Conservation (phyloP, 1,140 invertebrate species). For the Delia radicum region DNA sequence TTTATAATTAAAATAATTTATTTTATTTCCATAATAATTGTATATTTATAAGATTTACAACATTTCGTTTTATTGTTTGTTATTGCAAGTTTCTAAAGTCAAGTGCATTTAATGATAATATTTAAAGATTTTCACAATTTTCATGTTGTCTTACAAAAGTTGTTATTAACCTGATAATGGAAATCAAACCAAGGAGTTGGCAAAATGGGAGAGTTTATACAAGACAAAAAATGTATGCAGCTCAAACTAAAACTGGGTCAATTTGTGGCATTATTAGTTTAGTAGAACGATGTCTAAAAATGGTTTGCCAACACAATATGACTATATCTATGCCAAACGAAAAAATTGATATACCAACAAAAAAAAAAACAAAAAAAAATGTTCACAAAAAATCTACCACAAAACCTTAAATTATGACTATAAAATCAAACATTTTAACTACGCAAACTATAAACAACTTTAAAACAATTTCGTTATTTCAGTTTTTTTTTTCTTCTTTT, state of each 20-base stretch:
- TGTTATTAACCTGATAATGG: slow-evolving; percentile 4
- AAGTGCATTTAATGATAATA: neutral
- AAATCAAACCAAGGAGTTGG: neutral
- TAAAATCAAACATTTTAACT: neutral
- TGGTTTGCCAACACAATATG: neutral
- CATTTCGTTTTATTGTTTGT: too few relatives aligned
- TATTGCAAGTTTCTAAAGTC: too few relatives aligned
- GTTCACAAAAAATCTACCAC: neutral
- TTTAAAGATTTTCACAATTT: neutral
- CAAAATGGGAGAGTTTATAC: neutral
- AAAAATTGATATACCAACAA: neutral
- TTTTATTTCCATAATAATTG: neutral
- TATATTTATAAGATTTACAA: neutral
- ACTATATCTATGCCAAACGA: neutral
- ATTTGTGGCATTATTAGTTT: slow-evolving; percentile 4
- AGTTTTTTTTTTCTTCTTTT: neutral
- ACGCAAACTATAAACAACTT: neutral
- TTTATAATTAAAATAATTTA: neutral
- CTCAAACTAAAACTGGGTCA: neutral
- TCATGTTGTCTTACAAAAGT: neutral
- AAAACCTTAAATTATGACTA: neutral
- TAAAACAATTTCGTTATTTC: neutral
- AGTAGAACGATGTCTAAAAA: neutral
- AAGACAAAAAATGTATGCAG: neutral
- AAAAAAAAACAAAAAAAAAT: neutral